phyloP scores from a whole-genome alignment of 2,888 invertebrate genomes.

The Eupeodes luniger region DNA sequence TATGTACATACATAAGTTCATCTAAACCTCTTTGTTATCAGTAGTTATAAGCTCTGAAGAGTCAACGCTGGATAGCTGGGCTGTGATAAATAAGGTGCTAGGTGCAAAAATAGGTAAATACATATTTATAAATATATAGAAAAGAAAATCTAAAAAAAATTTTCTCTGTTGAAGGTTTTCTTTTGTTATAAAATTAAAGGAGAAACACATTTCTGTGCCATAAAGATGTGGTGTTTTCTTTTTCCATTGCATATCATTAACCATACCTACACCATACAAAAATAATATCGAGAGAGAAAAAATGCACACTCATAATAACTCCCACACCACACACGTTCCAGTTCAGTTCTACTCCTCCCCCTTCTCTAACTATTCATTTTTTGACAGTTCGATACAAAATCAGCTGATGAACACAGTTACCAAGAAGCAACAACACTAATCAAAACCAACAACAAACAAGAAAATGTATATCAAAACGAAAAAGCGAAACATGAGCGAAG shows the following conservation, averaged over 20 bases:
- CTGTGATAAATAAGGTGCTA: background rate
- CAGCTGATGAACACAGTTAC: conserved; percentile 77
- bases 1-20: background rate
- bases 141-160: background rate
- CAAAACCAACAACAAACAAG: conserved; percentile 66
- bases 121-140: background rate
- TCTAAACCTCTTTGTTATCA: conserved; percentile 32
- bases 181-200: conserved; percentile 70
- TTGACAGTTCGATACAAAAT: conserved; percentile 78
- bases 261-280: background rate
- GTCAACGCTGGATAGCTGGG: background rate
- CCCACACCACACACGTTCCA: background rate
- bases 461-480: conserved; percentile 57
- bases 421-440: conserved; percentile 56
- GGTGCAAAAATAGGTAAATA: background rate
- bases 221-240: background rate
- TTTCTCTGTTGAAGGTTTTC: conserved; percentile 63
- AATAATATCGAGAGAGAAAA: background rate
- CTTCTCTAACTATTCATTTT: conserved; percentile 8
- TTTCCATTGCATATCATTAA: conserved; percentile 17
- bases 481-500: background rate
- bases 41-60: background rate
- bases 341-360: background rate
- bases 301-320: background rate
- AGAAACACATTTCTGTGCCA: conserved; percentile 10